Evolutionary conservation across 2,888 invertebrate genomes (phyloP), one percentile per base, ranked within the genome.

Genomic region (Chromoteleia sp.): DNA sequence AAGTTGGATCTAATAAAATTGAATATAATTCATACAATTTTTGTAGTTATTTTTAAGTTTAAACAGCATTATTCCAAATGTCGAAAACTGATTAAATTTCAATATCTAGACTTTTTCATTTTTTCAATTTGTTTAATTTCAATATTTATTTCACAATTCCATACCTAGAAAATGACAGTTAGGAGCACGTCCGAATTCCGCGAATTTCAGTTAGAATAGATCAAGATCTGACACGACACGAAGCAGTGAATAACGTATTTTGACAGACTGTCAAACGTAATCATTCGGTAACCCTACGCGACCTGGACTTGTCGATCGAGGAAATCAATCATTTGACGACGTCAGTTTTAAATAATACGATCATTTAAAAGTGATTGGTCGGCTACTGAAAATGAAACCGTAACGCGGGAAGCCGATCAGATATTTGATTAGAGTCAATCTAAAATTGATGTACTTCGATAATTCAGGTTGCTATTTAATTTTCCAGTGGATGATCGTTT

Each of bases 401-500:
- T 39, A 39, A 58, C 1, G 14, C 65, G 19, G 65, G 50, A 36
- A 50, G 50, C 65, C 12, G 15, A 10, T 45, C n/a, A n/a, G n/a
- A n/a, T n/a, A n/a, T n/a, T n/a, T n/a, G n/a, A n/a, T n/a, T n/a
- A n/a, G n/a, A n/a, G n/a, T n/a, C n/a, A n/a, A n/a, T n/a, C 19
- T 8, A 61, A 56, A 43, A 50, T 50, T 50, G 17, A 45, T 45
- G 10, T 17, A 19, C 45, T 19, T 19, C 10, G 10, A 45, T 25
- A 25, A 50, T 50, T 12, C n/a, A n/a, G n/a, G n/a, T n/a, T n/a
- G n/a, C n/a, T n/a, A 45, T 15, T 45, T 21, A 21, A 48, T 6
- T 61, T 50, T 65, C 50, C 36, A 36, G 17, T 12, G 30, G 30
- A n/a, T 68, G 52, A 65, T 50, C 50, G 39, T 52, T 61, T 61